These are phyloP conservation scores for Heloderma charlesbogerti DNA, from an alignment of 2,113 vertebrate species.

Conservation along the genomic window DNA sequence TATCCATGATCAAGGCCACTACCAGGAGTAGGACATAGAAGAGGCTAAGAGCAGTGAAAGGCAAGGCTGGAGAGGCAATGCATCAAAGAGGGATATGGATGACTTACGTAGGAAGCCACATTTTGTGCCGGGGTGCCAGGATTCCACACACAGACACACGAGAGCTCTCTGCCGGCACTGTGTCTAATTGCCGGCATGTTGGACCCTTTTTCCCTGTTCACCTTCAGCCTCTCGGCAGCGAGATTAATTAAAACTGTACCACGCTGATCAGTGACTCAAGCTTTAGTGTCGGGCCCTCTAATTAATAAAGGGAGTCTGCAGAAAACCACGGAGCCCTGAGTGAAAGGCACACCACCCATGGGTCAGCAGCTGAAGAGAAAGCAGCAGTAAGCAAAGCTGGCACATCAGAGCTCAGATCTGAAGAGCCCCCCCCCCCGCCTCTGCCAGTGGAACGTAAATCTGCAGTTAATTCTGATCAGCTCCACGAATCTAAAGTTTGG, in stretches of 20 bases:
- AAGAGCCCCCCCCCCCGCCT: conserved; percentile 15
- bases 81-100: neutral
- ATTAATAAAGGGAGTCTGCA: conserved; percentile 74
- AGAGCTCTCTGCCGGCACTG: no score
- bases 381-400: conserved; percentile 53
- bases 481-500: conserved; percentile 44
- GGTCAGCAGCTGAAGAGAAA: conserved; percentile 36
- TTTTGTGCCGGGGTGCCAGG: neutral
- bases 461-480: conserved; percentile 67
- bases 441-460: conserved; percentile 11
- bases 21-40: neutral
- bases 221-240: conserved; percentile 33
- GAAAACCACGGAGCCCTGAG: conserved; percentile 59
- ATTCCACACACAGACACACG: neutral
- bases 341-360: conserved; percentile 60
- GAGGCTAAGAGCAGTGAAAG: neutral
- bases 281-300: conserved; percentile 75
- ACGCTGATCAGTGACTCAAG: conserved; percentile 73
- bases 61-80: neutral
- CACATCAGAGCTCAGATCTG: conserved; percentile 49
- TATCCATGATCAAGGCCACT: neutral
- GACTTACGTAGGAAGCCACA: neutral
- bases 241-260: conserved; percentile 78
- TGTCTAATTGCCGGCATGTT: neutral
- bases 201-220: conserved; percentile 14